Evolutionary conservation across 2,113 vertebrate species (phyloP).

Genomic region (Podocnemis expansa): DNA sequence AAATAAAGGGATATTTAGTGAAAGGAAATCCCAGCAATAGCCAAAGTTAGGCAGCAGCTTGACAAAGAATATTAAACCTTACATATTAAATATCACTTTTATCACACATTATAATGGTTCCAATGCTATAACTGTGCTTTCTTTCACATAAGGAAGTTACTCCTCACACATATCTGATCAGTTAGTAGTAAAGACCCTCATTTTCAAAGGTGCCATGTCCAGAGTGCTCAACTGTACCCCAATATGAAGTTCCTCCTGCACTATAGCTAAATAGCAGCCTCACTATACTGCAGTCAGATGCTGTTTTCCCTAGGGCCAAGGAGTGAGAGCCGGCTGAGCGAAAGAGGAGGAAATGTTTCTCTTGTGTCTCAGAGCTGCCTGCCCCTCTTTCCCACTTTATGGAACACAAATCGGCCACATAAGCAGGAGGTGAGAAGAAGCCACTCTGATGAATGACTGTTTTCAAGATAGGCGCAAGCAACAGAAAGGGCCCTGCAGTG

Average conservation of each 20-base stretch:
- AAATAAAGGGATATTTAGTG: background rate
- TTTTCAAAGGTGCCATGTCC: background rate
- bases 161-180: background rate
- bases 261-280: slow-evolving; percentile 10
- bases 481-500: background rate
- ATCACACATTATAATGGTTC: background rate
- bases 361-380: background rate
- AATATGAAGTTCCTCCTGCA: background rate
- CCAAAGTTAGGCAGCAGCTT: background rate
- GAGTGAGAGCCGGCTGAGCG: background rate
- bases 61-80: background rate
- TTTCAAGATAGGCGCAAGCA: slow-evolving; percentile 40
- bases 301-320: slow-evolving; percentile 21
- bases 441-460: slow-evolving; percentile 43
- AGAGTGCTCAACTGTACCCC: background rate
- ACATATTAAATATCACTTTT: background rate
- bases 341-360: slow-evolving; percentile 7
- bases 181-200: background rate
- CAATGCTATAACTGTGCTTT: background rate
- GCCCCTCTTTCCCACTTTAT: background rate
- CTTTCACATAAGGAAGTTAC: background rate
- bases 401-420: background rate
- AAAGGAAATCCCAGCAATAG: background rate
- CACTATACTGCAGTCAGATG: slow-evolving; percentile 3
- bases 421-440: slow-evolving; percentile 13